A percentile compares a stretch with the other conserved stretches of the same genome.
Conservation (phyloP, 2,888 invertebrate genomes). For the Mystacides longicornis region DNA sequence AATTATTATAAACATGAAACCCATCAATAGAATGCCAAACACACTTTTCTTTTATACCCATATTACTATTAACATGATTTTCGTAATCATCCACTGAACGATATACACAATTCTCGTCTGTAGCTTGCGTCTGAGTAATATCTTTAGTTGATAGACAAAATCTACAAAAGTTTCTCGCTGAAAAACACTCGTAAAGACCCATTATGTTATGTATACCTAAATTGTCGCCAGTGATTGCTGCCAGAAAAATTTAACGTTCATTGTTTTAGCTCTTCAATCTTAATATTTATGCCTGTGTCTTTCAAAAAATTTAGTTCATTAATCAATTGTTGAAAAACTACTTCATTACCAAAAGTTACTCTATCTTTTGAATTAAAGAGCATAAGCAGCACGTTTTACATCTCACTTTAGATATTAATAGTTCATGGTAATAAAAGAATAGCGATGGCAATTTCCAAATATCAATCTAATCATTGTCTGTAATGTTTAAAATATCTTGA, state of each 20-base stretch:
- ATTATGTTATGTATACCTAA: neutral
- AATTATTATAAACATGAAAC: neutral
- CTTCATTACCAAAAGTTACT: neutral
- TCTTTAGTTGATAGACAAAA: neutral
- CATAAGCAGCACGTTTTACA: neutral
- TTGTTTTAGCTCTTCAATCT: neutral
- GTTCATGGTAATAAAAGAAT: neutral
- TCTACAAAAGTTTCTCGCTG: neutral
- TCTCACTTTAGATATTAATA: neutral
- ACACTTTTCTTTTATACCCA: neutral
- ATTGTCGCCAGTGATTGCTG: neutral
- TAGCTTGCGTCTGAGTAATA: neutral
- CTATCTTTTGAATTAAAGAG: neutral
- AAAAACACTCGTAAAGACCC: neutral
- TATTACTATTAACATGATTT: neutral
- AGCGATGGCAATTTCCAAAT: neutral
- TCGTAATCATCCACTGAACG: neutral
- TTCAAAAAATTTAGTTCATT: neutral
- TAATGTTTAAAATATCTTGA: neutral
- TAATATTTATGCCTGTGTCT: neutral
- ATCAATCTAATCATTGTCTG: neutral
- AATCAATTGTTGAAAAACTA: neutral
- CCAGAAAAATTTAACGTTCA: neutral
- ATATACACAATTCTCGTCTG: neutral
- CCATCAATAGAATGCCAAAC: neutral